Conservation (phyloP, 2,797 vertebrate species). For the Coregonus suidteri region DNA sequence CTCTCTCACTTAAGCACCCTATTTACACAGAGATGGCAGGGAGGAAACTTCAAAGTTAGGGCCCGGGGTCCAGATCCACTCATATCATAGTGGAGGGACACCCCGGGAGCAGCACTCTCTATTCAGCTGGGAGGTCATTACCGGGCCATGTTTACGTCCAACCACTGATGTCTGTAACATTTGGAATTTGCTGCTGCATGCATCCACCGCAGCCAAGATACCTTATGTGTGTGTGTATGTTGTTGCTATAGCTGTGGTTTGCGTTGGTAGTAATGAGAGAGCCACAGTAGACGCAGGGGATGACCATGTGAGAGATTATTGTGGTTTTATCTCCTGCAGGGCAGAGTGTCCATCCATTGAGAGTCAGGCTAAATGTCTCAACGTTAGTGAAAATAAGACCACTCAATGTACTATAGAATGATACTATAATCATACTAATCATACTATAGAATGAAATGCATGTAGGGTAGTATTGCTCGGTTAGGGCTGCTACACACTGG, state of each 20-base stretch:
- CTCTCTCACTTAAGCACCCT: slow-evolving; percentile 56
- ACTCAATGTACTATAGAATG: no score
- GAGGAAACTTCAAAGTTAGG: slow-evolving; percentile 71
- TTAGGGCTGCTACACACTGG: not conserved
- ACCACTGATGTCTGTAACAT: slow-evolving; percentile 39
- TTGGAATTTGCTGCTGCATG: slow-evolving; percentile 4
- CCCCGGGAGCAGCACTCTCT: slow-evolving; percentile 45
- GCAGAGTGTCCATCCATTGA: slow-evolving; percentile 12
- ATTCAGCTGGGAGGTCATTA: slow-evolving; percentile 81
- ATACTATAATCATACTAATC: no score
- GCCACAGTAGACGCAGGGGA: no score
- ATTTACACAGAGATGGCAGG: slow-evolving; percentile 69
- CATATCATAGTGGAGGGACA: slow-evolving; percentile 15
- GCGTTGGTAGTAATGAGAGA: no score
- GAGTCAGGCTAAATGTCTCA: not conserved
- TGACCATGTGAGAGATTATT: no score
- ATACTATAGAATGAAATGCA: not conserved
- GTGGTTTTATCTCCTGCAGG: no score
- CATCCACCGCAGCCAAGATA: slow-evolving; percentile 62
- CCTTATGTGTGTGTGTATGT: slow-evolving; percentile 27
- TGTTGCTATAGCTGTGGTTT: not conserved
- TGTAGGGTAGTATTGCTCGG: not conserved
- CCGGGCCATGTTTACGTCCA: slow-evolving; percentile 65
- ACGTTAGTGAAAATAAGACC: not conserved
- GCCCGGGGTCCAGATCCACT: slow-evolving; percentile 42